A percentile compares a stretch with the other conserved stretches of the same genome.
Conservation (phyloP, 2,888 invertebrate species). For the Linyphia triangularis region DNA sequence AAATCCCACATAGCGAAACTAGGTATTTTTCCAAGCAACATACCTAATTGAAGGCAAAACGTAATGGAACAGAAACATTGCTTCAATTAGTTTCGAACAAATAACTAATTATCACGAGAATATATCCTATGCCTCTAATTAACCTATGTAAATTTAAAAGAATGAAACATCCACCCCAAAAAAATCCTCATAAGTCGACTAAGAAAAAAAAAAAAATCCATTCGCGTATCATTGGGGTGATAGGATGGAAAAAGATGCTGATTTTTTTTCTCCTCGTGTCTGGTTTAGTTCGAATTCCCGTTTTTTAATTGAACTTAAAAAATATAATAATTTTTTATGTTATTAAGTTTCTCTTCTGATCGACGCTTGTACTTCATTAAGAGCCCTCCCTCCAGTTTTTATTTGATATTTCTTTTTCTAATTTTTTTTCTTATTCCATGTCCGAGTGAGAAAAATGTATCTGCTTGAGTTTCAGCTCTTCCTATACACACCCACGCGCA, state of each 20-base stretch:
- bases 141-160: conserved; percentile 41
- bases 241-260: conserved; percentile 17
- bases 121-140: conserved; percentile 51
- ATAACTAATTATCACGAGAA: conserved; percentile 60
- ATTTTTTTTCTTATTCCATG: conserved; percentile 48
- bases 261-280: conserved; percentile 17
- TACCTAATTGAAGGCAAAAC: conserved; percentile 15
- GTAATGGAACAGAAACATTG: neutral
- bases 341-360: conserved; percentile 56
- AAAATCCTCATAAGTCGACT: neutral
- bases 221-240: conserved; percentile 32
- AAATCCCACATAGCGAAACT: neutral
- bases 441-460: conserved; percentile 61
- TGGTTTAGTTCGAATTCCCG: conserved; percentile 42
- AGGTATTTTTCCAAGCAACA: neutral
- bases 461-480: neutral
- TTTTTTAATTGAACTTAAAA: conserved; percentile 71
- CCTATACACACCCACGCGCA: conserved; percentile 16
- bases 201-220: conserved; percentile 10
- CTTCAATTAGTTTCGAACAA: conserved; percentile 35
- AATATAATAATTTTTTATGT: conserved; percentile 36
- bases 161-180: neutral
- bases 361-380: conserved; percentile 73
- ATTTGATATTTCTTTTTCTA: conserved; percentile 58
- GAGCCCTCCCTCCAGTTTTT: conserved; percentile 27